A percentile compares a stretch with the other conserved stretches of the same genome.
Evolutionary conservation across 2,888 invertebrate species (phyloP).

Genomic region (Argyresthia goedartella): DNA sequence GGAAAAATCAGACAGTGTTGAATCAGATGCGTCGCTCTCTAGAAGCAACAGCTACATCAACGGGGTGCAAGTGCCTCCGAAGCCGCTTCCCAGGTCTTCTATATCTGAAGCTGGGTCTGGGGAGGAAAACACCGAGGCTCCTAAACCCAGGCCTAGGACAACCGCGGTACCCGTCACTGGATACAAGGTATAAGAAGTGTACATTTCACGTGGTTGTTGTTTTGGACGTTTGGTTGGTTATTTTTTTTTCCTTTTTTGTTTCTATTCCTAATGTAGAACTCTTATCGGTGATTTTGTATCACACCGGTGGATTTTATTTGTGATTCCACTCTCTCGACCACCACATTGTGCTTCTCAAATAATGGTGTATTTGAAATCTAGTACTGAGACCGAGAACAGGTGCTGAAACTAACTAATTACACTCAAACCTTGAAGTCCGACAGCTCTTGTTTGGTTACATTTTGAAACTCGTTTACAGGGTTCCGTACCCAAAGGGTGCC

Average conservation of each 20-base stretch:
- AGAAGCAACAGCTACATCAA: constrained; percentile 50
- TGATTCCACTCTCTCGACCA: too few species aligned
- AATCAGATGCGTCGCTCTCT: constrained; percentile 43
- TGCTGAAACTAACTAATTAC: too few species aligned
- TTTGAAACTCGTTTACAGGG: too few species aligned
- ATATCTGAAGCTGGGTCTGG: constrained; percentile 75
- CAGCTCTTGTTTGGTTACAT: too few species aligned
- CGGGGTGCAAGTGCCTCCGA: constrained; percentile 73
- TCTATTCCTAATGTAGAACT: background rate
- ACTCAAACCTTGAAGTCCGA: too few species aligned
- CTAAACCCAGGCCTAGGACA: constrained; percentile 80
- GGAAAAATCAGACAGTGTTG: constrained; percentile 43
- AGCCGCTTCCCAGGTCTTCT: constrained; percentile 85
- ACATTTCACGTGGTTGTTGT: constrained; percentile 3
- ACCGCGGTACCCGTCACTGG: constrained; percentile 74
- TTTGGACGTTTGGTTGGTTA: constrained; percentile 6
- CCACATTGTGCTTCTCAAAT: too few species aligned
- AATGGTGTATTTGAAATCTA: too few species aligned
- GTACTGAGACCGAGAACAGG: too few species aligned
- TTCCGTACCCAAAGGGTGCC: too few species aligned
- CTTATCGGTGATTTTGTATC: too few species aligned
- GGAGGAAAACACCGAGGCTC: constrained; percentile 56
- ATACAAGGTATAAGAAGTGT: constrained; percentile 76
- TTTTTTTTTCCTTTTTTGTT: constrained; percentile 12
- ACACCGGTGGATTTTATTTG: too few species aligned